Conservation (phyloP, 2,888 invertebrate genomes). For the Onchidella celtica region DNA sequence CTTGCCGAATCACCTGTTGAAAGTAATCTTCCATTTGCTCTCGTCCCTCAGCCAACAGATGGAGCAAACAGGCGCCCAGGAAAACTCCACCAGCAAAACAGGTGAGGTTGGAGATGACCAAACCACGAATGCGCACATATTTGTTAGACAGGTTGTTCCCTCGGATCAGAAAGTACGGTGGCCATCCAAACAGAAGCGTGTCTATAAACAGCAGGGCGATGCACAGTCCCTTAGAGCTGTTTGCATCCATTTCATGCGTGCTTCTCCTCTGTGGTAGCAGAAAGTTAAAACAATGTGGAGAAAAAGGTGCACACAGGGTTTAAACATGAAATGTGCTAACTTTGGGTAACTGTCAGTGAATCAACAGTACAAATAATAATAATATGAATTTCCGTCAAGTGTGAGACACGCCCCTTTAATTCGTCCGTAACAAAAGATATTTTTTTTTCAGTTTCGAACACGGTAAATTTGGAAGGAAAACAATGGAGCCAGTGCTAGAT, state of each 20-base stretch:
- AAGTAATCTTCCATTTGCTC: constrained; percentile 65
- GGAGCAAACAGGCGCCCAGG: constrained; percentile 78
- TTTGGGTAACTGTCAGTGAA: too few species aligned
- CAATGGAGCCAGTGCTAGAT: too few species aligned
- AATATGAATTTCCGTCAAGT: too few species aligned
- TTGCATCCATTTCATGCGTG: constrained; percentile 27
- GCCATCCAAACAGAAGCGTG: constrained; percentile 36
- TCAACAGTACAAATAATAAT: too few species aligned
- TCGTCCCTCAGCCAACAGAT: constrained; percentile 78
- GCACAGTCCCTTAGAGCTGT: constrained; percentile 20
- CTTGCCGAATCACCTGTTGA: constrained; percentile 1
- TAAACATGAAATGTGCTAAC: too few species aligned
- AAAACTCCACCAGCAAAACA: constrained; percentile 80
- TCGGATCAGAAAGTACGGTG: constrained; percentile 38
- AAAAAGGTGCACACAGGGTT: too few species aligned
- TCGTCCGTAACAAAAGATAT: too few species aligned
- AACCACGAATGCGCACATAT: neutral
- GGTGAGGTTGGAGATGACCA: constrained; percentile 56
- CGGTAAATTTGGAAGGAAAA: too few species aligned
- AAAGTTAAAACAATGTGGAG: too few species aligned
- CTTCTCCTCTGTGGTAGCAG: too few species aligned
- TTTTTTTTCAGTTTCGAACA: too few species aligned
- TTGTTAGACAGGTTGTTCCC: neutral
- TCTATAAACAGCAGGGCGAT: constrained; percentile 29
- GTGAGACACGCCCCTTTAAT: too few species aligned